Evolutionary conservation across 2,113 vertebrate species (phyloP).

Genomic region (Pangasianodon gigas): DNA sequence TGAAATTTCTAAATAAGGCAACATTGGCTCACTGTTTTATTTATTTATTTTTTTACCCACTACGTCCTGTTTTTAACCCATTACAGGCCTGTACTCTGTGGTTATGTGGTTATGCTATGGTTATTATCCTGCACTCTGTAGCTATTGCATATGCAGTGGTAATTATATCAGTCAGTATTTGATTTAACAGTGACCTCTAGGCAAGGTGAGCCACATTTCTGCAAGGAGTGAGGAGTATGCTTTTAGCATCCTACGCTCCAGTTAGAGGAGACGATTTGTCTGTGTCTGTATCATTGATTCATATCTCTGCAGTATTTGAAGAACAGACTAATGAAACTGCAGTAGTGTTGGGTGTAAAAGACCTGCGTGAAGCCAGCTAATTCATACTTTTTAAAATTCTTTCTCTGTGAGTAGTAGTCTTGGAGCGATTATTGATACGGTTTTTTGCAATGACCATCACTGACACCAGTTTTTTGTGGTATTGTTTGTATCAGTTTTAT

Average conservation of each 20-base stretch:
- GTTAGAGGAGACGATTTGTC: not conserved
- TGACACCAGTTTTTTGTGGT: not conserved
- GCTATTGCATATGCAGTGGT: not conserved
- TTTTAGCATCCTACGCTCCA: conserved; percentile 36
- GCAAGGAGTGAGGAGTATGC: conserved; percentile 19
- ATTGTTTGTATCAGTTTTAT: not conserved
- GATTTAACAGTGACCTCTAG: conserved; percentile 53
- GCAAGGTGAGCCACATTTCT: conserved; percentile 59
- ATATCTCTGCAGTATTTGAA: not conserved
- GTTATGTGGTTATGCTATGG: not conserved
- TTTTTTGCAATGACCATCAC: not conserved
- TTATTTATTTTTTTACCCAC: not conserved
- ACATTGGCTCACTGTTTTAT: not conserved
- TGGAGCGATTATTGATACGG: not conserved
- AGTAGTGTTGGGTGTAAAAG: not conserved
- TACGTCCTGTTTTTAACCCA: not conserved
- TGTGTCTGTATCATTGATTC: conserved; percentile 24
- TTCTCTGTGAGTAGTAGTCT: not conserved
- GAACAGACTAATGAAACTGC: conserved; percentile 6
- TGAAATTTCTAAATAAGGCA: conserved; percentile 33
- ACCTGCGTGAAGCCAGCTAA: not conserved
- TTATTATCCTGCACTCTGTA: not conserved
- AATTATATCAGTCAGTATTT: conserved; percentile 36
- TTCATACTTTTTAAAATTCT: not conserved
- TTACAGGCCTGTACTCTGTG: not conserved